phyloP scores from a whole-genome alignment of 2,797 vertebrate genomes.

The Corythornis leucogaster region DNA sequence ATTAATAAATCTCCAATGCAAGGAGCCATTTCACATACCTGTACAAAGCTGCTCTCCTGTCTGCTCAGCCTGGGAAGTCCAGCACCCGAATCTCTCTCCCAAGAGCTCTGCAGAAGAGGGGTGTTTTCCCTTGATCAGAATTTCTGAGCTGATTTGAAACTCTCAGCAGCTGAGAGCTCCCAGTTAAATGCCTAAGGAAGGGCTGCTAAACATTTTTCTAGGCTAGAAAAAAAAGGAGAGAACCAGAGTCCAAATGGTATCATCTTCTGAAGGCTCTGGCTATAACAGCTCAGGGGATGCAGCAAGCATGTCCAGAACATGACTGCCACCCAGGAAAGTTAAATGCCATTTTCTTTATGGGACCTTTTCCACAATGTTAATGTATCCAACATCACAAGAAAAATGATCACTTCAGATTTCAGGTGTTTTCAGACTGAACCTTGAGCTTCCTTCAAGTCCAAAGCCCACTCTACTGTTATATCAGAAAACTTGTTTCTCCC shows the following conservation, averaged over 20 bases:
- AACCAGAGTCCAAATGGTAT: neutral
- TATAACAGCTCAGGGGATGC: neutral
- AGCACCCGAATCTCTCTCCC: neutral
- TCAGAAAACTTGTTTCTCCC: neutral
- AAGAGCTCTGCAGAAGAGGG: neutral
- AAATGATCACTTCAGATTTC: neutral
- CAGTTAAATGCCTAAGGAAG: neutral
- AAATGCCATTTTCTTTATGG: neutral
- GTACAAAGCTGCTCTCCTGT: neutral
- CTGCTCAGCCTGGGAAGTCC: neutral
- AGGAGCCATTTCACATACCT: neutral
- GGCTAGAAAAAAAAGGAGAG: neutral
- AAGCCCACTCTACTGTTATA: neutral
- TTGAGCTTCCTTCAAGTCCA: neutral
- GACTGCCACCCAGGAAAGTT: neutral
- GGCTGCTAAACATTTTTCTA: neutral
- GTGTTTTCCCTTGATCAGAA: neutral
- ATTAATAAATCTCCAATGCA: neutral
- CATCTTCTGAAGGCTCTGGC: neutral
- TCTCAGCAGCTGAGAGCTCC: neutral
- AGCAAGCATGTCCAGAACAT: rapidly evolving
- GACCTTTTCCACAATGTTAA: rapidly evolving
- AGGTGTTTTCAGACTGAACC: neutral
- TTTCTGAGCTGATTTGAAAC: neutral
- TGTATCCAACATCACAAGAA: neutral